A percentile compares a stretch with the other conserved stretches of the same genome.
Conservation (phyloP, 2,113 vertebrate genomes). For the Carassius gibelio region DNA sequence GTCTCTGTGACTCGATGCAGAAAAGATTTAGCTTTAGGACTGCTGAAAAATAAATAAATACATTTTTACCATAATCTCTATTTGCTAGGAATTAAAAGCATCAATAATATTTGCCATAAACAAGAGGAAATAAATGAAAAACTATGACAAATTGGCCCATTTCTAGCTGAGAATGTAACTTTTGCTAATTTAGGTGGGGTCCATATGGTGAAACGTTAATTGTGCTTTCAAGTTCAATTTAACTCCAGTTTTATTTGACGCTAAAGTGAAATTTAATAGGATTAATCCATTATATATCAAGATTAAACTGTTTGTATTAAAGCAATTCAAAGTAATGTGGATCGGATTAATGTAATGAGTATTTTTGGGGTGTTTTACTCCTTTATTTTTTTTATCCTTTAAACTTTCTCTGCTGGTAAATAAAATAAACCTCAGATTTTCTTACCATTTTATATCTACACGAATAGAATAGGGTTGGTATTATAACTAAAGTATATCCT, state of each 20-base stretch:
- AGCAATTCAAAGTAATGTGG: not conserved
- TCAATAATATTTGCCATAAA: not conserved
- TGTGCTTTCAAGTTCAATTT: not conserved
- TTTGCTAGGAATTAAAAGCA: not conserved
- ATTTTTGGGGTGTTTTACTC: not conserved
- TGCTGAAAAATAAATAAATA: not conserved
- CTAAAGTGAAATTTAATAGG: not conserved
- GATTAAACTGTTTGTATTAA: not conserved
- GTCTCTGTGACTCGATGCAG: not conserved
- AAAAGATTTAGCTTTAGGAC: not conserved
- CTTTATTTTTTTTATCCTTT: not conserved
- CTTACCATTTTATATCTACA: not conserved
- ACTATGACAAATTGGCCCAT: not conserved
- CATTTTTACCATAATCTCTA: not conserved
- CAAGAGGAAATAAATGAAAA: not conserved
- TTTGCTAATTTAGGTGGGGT: not conserved
- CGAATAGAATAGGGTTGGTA: not conserved
- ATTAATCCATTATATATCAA: not conserved
- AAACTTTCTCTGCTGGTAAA: not conserved
- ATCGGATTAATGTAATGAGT: not conserved
- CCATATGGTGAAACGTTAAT: not conserved
- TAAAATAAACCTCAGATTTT: not conserved
- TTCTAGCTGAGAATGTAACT: not conserved
- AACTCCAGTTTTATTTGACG: not conserved
- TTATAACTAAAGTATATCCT: not conserved